Base-by-base conservation (phyloP, 2,888 invertebrate species). In the Scotopteryx bipunctaria region DNA sequence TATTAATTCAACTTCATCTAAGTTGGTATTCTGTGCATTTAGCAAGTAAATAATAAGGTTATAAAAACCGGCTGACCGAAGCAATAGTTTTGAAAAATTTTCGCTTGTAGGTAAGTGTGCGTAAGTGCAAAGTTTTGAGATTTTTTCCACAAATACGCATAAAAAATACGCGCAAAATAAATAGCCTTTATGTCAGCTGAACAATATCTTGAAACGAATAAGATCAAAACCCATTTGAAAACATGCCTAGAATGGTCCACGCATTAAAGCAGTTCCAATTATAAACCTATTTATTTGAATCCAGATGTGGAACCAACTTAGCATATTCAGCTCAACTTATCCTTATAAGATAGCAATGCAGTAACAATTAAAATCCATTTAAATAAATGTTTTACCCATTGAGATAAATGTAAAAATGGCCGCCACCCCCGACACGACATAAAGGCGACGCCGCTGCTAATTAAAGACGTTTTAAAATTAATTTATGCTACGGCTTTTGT, bases 381-480 rank as follows among this genome's bases (percentile, higher is more conserved):
- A 55, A 49, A 51, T 40, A 42, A 51, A 46, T 40, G 38, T 47
- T 47, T 32, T 33, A 44, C 13, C 37, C 44, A 32, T 44, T 48
- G 44, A 21, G 43, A 37, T 57, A 54, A 49, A 49, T 54, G 45
- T 57, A 54, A 43, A 46, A 49, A 54, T 50, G 43, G 32, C 27
- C 17, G 33, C 41, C 50, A 50, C 40, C 46, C 36, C 48, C 33
- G 40, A 44, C n/a, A n/a, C n/a, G n/a, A 41, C 46, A 52, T 52
- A 54, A 57, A 53, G 53, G 41, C 54, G 43, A 46, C 47, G 51
- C 50, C 43, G 54, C 47, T 21, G 21, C 53, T 61, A 62, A 64
- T 64, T 59, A 61, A 57, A 59, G 57, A 55, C 51, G 43, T 57
- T 56, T 55, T 50, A 49, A 57, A 54, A 57, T 57, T 56, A 58